These are phyloP conservation scores for Melanostoma mellinum DNA, from an alignment of 2,888 invertebrate species.

Conservation along the genomic window DNA sequence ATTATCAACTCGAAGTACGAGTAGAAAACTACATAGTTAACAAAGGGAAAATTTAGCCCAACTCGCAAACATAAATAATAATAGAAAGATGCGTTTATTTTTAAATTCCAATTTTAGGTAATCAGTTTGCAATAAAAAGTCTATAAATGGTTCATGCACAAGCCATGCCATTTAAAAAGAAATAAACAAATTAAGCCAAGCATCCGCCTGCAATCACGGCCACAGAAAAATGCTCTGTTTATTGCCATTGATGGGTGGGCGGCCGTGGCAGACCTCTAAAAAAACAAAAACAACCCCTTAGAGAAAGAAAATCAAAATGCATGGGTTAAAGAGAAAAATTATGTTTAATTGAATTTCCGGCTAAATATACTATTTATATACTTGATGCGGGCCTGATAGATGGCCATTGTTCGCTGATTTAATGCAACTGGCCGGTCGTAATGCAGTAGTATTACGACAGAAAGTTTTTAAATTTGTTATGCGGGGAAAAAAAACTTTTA, in stretches of 20 bases:
- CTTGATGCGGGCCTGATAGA: constrained; percentile 67
- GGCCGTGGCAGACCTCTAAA: constrained; percentile 28
- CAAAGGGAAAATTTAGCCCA: too few relatives aligned
- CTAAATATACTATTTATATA: constrained; percentile 54
- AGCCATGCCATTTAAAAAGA: constrained; percentile 2
- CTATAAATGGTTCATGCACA: constrained; percentile 2
- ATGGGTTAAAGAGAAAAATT: constrained; percentile 39
- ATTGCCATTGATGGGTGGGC: constrained; percentile 33
- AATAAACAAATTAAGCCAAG: constrained; percentile 12
- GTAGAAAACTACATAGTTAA: too few relatives aligned
- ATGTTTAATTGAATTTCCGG: constrained; percentile 71
- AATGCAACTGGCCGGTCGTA: constrained; percentile 46
- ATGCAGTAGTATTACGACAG: constrained; percentile 5
- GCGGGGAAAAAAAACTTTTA: too few relatives aligned
- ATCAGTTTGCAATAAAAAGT: not conserved
- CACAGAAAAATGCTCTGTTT: constrained; percentile 5
- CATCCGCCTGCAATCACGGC: constrained; percentile 47
- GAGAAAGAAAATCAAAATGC: constrained; percentile 15
- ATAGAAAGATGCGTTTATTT: too few relatives aligned
- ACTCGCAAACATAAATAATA: too few relatives aligned
- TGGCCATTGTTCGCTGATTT: constrained; percentile 70
- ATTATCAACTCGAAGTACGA: too few relatives aligned
- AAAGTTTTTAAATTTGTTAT: too few relatives aligned
- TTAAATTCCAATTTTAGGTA: too few relatives aligned
- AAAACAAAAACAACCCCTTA: constrained; percentile 15